Percentiles rank a stretch among this genome's conserved stretches.
Evolutionary conservation across 2,113 vertebrate genomes (phyloP).

Genomic region (Periophthalmus modestus): DNA sequence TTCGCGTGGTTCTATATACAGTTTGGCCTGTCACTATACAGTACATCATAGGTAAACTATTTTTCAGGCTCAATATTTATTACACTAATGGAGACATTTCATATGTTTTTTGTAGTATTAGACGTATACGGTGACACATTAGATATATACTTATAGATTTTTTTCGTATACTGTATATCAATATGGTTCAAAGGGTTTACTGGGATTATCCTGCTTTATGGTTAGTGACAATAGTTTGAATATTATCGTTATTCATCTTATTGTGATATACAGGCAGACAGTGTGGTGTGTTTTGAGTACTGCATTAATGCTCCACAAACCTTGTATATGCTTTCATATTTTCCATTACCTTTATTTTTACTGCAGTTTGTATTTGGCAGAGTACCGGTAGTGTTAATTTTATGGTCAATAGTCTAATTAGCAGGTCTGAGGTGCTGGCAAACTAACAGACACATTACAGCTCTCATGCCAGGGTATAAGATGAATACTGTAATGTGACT

Average conservation of each 20-base stretch:
- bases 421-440: neutral
- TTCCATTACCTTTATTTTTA: constrained; percentile 7
- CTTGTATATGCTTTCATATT: neutral
- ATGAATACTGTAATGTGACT: neutral
- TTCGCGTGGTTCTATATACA: constrained; percentile 21
- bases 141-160: too few species aligned
- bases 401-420: neutral
- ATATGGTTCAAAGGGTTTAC: too few species aligned
- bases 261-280: too few species aligned
- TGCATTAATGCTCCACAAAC: neutral
- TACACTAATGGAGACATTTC: too few species aligned
- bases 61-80: too few species aligned
- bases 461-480: neutral
- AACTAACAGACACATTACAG: neutral
- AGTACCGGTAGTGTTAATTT: neutral
- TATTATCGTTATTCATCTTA: too few species aligned
- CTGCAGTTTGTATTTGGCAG: constrained; percentile 26
- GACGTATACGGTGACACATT: too few species aligned
- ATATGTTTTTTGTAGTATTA: too few species aligned
- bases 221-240: too few species aligned
- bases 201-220: too few species aligned
- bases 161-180: too few species aligned
- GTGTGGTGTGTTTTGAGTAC: constrained; percentile 10
- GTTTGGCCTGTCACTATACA: neutral
- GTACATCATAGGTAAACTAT: neutral